Percentiles rank a stretch among this genome's conserved stretches.
Conservation (phyloP, 2,888 invertebrate genomes). For the Sipha maydis region DNA sequence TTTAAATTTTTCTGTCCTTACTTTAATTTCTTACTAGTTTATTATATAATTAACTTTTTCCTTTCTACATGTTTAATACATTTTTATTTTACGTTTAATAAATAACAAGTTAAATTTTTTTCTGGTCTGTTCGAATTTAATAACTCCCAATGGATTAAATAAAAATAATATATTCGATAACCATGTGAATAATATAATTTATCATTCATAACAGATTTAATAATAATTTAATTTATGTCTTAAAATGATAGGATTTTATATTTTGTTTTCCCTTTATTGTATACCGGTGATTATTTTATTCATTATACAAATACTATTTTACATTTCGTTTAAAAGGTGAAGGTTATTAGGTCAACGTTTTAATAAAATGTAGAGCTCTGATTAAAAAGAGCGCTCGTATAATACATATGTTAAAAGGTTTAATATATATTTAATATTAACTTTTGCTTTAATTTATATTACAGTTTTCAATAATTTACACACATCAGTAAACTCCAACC, state of each 20-base stretch:
- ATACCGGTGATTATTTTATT: background rate
- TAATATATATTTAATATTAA: background rate
- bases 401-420: background rate
- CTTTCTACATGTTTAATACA: no score
- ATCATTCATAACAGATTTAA: no score
- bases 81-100: no score
- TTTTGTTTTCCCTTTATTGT: no score
- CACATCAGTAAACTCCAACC: background rate
- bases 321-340: slow-evolving; percentile 23
- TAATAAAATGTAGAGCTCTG: background rate
- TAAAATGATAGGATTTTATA: no score
- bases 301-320: background rate
- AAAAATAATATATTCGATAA: background rate
- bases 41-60: no score
- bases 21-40: no score
- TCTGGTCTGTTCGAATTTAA: no score
- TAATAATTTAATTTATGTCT: no score
- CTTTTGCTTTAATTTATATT: background rate
- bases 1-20: no score
- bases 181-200: no score
- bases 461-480: background rate
- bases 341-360: slow-evolving; percentile 20
- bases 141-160: background rate
- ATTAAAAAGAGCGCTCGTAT: background rate
- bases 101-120: no score